phyloP scores from a whole-genome alignment of 2,888 invertebrate species.

The Cantharis nigra region DNA sequence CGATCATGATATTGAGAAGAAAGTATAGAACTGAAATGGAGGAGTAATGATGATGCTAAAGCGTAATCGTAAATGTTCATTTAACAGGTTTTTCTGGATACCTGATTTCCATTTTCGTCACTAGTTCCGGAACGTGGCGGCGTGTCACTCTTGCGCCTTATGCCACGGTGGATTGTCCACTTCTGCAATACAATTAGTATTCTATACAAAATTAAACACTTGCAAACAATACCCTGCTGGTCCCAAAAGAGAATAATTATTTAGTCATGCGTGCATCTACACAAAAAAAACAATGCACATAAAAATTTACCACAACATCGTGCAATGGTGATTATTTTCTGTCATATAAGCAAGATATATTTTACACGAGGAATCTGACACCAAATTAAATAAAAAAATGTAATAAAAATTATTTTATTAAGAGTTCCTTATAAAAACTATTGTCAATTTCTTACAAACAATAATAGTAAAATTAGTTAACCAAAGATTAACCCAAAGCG shows the following conservation, averaged over 20 bases:
- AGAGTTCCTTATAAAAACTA: not conserved
- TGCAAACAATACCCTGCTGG: not conserved
- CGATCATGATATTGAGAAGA: not conserved
- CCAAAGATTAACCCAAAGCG: not conserved
- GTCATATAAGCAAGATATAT: not conserved
- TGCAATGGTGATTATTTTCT: not conserved
- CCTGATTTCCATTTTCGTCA: constrained; percentile 61
- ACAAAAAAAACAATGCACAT: not conserved
- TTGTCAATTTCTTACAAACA: not conserved
- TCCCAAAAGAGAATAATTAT: not conserved
- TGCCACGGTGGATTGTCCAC: constrained; percentile 81
- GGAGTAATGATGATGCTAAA: not conserved
- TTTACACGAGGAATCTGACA: not conserved
- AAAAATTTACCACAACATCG: not conserved
- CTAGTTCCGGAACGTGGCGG: constrained; percentile 60
- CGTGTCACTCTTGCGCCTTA: constrained; percentile 71
- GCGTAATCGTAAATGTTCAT: not conserved
- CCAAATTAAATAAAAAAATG: not conserved
- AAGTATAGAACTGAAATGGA: not conserved
- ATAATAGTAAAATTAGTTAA: not conserved
- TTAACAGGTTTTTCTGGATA: constrained; percentile 38
- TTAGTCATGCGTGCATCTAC: not conserved
- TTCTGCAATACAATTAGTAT: constrained; percentile 63
- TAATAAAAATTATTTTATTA: not conserved
- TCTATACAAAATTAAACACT: constrained; percentile 19